These are phyloP conservation scores for Bombycilla garrulus DNA, from an alignment of 2,113 vertebrate genomes.

Conservation along the genomic window DNA sequence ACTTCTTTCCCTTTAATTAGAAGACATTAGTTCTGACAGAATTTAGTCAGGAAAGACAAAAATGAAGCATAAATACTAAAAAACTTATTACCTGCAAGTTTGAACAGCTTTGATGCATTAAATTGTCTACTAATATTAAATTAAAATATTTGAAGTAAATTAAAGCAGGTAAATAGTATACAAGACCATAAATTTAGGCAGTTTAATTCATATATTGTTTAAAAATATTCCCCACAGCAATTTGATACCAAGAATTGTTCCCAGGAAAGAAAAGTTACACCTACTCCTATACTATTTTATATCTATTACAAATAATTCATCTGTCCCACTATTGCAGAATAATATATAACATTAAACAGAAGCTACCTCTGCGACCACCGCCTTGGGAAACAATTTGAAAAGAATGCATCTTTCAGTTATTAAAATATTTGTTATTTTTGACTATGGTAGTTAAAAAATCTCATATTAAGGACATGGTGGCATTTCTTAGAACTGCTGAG, in stretches of 20 bases:
- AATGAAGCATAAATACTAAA: background rate
- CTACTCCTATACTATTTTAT: background rate
- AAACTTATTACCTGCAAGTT: background rate
- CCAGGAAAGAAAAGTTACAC: background rate
- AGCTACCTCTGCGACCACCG: fast-evolving
- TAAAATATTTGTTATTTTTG: background rate
- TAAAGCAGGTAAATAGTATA: background rate
- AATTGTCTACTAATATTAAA: background rate
- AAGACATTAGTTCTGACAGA: background rate
- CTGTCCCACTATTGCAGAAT: background rate
- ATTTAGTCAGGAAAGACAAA: background rate
- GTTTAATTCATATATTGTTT: background rate
- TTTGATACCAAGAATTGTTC: background rate
- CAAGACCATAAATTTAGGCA: background rate
- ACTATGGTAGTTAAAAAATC: background rate
- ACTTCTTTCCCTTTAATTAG: background rate
- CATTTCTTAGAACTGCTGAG: background rate
- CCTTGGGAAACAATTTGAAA: background rate
- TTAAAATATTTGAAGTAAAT: background rate
- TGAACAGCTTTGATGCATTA: background rate
- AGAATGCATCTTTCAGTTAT: background rate
- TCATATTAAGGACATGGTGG: background rate
- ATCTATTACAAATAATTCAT: background rate
- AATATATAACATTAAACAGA: background rate
- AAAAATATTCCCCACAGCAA: fast-evolving